A percentile compares a stretch with the other conserved stretches of the same genome.
Evolutionary conservation across 2,113 vertebrate genomes (phyloP).

Genomic region (Gymnorhina tibicen): DNA sequence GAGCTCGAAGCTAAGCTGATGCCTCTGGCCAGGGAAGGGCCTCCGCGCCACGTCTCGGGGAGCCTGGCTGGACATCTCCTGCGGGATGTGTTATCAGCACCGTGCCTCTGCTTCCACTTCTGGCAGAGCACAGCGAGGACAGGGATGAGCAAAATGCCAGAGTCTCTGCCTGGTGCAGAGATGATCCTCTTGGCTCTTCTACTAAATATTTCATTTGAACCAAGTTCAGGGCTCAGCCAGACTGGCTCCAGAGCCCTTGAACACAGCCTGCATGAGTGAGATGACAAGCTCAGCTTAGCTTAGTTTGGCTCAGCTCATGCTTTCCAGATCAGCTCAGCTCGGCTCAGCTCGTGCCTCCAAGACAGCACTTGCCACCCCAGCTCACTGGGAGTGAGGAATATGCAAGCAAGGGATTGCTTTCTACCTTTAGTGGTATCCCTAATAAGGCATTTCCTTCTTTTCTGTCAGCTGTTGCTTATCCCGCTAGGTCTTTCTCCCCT

Average conservation of each 20-base stretch:
- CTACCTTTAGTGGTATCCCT: background rate
- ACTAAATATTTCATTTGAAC: background rate
- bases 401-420: background rate
- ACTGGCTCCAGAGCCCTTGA: background rate
- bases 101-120: background rate
- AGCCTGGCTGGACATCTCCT: background rate
- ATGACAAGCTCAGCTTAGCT: background rate
- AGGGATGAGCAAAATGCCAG: background rate
- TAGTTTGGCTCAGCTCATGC: background rate
- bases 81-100: background rate
- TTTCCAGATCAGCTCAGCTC: background rate
- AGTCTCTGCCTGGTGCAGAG: background rate
- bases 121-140: background rate
- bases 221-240: background rate
- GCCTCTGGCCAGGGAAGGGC: background rate
- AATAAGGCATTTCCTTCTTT: background rate
- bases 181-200: background rate
- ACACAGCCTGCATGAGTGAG: background rate
- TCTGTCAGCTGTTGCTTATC: background rate
- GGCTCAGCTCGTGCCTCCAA: background rate
- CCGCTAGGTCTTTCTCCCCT: fast-evolving
- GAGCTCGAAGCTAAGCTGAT: background rate
- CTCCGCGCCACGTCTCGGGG: fast-evolving
- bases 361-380: background rate
- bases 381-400: background rate